Evolutionary conservation across 2,113 vertebrate species (phyloP).

Genomic region (Thomomys bottae): DNA sequence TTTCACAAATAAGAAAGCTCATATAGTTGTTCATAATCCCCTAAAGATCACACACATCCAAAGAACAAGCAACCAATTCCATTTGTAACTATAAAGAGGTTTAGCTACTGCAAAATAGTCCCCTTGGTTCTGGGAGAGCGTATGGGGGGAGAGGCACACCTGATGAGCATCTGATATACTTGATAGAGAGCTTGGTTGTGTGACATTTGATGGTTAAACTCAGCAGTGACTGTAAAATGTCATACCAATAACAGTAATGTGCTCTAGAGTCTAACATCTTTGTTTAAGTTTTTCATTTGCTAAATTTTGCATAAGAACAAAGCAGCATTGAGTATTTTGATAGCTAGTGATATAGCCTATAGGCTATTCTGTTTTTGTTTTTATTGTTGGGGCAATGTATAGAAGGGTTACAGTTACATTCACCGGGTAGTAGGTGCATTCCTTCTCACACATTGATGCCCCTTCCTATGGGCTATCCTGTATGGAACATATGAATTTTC

Average conservation of each 20-base stretch:
- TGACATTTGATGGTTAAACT: conserved; percentile 8
- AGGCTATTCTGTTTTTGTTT: too few relatives aligned
- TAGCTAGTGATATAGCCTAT: background rate
- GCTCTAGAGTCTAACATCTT: background rate
- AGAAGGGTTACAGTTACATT: too few relatives aligned
- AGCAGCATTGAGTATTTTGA: background rate
- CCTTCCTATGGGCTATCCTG: too few relatives aligned
- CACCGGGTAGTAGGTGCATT: too few relatives aligned
- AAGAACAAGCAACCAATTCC: background rate
- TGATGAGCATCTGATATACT: background rate
- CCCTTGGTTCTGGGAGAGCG: background rate
- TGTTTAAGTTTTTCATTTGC: conserved; percentile 12
- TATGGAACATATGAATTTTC: conserved; percentile 11
- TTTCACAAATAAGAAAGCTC: conserved; percentile 42
- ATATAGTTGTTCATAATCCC: conserved; percentile 27
- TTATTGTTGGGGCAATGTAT: too few relatives aligned
- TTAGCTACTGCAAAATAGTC: background rate
- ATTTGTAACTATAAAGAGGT: conserved; percentile 14
- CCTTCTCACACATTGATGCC: too few relatives aligned
- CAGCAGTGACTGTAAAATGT: background rate
- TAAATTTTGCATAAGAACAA: conserved; percentile 24
- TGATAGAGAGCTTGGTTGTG: background rate
- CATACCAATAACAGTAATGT: background rate
- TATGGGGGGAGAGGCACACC: background rate
- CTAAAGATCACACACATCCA: background rate